Conservation (phyloP, 2,113 vertebrate genomes). For the Plestiodon gilberti region DNA sequence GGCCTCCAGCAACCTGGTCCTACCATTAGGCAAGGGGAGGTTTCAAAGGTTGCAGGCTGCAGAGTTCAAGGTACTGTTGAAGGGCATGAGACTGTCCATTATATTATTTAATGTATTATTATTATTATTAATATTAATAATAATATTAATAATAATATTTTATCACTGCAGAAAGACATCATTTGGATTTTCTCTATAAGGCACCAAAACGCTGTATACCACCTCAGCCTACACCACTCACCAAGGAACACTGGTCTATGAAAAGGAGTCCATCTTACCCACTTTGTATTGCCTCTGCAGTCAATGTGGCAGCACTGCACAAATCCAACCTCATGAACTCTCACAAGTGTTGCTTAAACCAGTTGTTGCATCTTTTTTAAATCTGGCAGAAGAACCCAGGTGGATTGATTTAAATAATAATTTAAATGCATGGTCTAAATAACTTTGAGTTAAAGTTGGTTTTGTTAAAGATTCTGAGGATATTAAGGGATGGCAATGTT, state of each 20-base stretch:
- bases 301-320: not conserved
- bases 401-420: no score
- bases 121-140: no score
- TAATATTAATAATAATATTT: no score
- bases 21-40: no score
- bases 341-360: not conserved
- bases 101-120: not conserved
- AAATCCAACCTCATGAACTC: not conserved
- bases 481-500: not conserved
- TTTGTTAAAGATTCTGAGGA: not conserved
- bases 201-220: not conserved
- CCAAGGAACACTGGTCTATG: not conserved
- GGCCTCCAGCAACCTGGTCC: no score
- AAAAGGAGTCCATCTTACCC: not conserved
- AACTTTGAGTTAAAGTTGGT: not conserved
- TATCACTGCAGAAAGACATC: not conserved
- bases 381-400: no score
- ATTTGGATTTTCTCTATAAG: not conserved
- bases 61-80: not conserved
- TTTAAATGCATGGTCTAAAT: no score
- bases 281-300: not conserved
- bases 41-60: not conserved
- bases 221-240: not conserved
- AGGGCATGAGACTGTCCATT: not conserved
- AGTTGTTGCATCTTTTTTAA: not conserved